Evolutionary conservation across 2,113 vertebrate species (phyloP).

Genomic region (Platichthys stellatus): DNA sequence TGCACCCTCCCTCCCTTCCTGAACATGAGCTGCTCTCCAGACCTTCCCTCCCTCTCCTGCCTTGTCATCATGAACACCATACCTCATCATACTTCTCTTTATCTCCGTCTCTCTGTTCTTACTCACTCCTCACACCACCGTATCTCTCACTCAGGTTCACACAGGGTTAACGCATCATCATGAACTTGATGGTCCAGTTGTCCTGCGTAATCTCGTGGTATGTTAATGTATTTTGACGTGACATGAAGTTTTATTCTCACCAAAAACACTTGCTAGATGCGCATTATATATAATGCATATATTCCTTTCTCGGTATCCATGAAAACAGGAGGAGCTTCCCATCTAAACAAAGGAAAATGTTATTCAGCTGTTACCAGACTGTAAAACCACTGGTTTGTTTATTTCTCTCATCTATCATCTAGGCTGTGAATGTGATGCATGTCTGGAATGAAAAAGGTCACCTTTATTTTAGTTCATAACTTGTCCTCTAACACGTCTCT

Average conservation of each 20-base stretch:
- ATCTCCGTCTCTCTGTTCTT: constrained; percentile 55
- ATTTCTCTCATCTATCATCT: not conserved
- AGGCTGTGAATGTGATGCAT: not conserved
- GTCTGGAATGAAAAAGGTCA: not conserved
- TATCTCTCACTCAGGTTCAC: constrained; percentile 33
- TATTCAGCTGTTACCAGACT: not conserved
- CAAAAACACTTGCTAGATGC: not conserved
- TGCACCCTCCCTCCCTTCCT: not conserved
- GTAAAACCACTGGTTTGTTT: not conserved
- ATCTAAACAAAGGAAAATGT: not conserved
- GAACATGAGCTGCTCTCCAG: constrained; percentile 9
- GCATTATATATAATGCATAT: too few species aligned
- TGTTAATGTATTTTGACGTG: not conserved
- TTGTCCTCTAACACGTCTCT: not conserved
- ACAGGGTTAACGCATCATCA: constrained; percentile 43
- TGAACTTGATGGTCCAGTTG: constrained; percentile 11
- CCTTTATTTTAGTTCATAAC: not conserved
- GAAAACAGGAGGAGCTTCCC: not conserved
- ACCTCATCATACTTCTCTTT: constrained; percentile 49
- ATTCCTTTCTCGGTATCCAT: too few species aligned
- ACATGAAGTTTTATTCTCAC: not conserved
- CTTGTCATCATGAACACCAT: constrained; percentile 37
- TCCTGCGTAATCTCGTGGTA: not conserved
- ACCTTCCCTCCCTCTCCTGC: constrained; percentile 8
- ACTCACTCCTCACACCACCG: constrained; percentile 50